A percentile compares a stretch with the other conserved stretches of the same genome.
Conservation (phyloP, 2,797 vertebrate genomes). For the Acanthurus tractus region DNA sequence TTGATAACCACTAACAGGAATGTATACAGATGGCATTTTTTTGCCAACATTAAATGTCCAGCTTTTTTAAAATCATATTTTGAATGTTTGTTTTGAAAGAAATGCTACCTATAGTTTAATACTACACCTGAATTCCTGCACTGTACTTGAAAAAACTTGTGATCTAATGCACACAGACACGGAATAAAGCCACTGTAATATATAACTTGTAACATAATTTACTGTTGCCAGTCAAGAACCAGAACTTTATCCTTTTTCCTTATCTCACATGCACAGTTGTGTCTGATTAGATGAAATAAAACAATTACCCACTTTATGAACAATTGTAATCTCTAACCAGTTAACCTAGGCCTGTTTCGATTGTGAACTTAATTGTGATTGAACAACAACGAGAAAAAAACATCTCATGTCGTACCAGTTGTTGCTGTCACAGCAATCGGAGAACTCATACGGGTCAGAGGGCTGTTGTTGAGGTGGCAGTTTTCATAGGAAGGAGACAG, state of each 20-base stretch:
- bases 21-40: neutral
- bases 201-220: slow-evolving; percentile 6
- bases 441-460: slow-evolving; percentile 8
- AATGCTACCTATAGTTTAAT: slow-evolving; percentile 21
- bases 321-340: neutral
- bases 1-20: neutral
- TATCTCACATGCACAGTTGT: neutral
- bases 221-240: slow-evolving; percentile 13
- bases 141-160: slow-evolving; percentile 8
- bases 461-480: slow-evolving; percentile 48
- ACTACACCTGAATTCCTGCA: neutral
- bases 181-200: slow-evolving; percentile 6
- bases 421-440: slow-evolving; percentile 8
- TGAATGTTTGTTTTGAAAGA: slow-evolving; percentile 30
- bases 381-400: slow-evolving; percentile 1
- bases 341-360: neutral
- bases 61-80: slow-evolving; percentile 1
- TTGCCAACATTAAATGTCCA: neutral
- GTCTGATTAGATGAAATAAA: slow-evolving; percentile 18
- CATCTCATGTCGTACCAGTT: slow-evolving; percentile 23
- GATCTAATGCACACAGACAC: neutral
- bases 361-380: too few species aligned
- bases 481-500: neutral
- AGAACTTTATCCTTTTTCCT: neutral
- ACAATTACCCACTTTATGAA: neutral